These are phyloP conservation scores for Phengaris arion DNA, from an alignment of 2,888 invertebrate genomes.

Conservation along the genomic window DNA sequence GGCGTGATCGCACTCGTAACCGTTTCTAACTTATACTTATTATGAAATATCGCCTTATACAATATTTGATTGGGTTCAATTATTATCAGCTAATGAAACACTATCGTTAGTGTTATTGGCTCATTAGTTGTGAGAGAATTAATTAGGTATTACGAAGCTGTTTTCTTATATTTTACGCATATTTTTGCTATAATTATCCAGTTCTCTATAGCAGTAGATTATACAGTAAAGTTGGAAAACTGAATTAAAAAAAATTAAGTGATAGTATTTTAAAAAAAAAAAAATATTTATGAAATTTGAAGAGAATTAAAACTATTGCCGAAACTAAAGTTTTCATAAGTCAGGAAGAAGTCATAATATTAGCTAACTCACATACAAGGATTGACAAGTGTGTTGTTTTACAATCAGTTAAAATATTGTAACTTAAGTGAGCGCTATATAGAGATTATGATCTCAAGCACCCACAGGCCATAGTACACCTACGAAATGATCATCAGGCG, in stretches of 20 bases:
- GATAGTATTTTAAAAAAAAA: no score
- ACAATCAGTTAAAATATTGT: background rate
- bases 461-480: constrained; percentile 3
- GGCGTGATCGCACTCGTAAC: constrained; percentile 41
- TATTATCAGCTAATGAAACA: constrained; percentile 24
- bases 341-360: background rate
- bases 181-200: background rate
- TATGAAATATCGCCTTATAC: constrained; percentile 36
- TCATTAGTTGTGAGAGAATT: constrained; percentile 20
- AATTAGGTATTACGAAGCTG: constrained; percentile 5
- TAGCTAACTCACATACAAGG: background rate
- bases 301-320: no score
- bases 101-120: constrained; percentile 21
- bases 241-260: no score
- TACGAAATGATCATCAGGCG: constrained; percentile 6
- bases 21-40: constrained; percentile 37
- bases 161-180: constrained; percentile 7
- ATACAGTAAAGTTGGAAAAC: no score
- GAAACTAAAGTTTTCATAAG: no score
- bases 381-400: background rate
- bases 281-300: no score
- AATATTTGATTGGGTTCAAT: constrained; percentile 31
- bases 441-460: background rate
- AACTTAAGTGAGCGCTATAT: background rate
- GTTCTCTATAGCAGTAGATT: background rate